These are phyloP conservation scores for Polydrusus pterygomalis DNA, from an alignment of 2,888 invertebrate genomes.

Conservation along the genomic window DNA sequence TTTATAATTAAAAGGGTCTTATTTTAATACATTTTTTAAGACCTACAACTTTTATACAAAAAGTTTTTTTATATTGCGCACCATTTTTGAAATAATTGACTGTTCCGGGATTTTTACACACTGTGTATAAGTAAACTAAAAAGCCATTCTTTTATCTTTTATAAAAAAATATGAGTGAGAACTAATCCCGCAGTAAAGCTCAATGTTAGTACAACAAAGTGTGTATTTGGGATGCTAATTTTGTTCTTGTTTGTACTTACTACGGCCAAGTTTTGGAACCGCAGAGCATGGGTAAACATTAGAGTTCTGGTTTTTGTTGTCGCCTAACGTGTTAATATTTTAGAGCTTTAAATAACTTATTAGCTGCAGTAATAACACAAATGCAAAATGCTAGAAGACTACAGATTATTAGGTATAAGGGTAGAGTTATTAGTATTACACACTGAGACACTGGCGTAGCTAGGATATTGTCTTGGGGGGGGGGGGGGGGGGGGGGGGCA, in stretches of 20 bases:
- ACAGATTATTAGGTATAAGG: too few relatives aligned
- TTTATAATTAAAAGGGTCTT: too few relatives aligned
- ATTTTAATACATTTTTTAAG: too few relatives aligned
- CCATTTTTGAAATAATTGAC: too few relatives aligned
- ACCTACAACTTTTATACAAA: too few relatives aligned
- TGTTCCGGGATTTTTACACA: too few relatives aligned
- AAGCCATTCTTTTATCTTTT: neutral
- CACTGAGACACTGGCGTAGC: too few relatives aligned
- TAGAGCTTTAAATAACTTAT: neutral
- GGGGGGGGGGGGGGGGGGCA: too few relatives aligned
- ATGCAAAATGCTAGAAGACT: neutral
- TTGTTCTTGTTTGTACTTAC: slow-evolving; percentile 19
- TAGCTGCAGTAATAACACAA: slow-evolving; percentile 2
- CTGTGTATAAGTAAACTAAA: too few relatives aligned
- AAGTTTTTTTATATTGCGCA: too few relatives aligned
- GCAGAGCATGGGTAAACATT: slow-evolving; percentile 1
- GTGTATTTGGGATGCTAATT: slow-evolving; percentile 16
- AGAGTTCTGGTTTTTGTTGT: slow-evolving; percentile 9
- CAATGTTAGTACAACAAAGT: neutral
- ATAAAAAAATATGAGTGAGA: neutral
- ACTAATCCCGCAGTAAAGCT: neutral
- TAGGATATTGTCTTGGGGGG: too few relatives aligned
- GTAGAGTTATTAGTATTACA: too few relatives aligned
- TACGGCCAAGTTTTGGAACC: slow-evolving; percentile 1
- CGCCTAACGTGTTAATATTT: slow-evolving; percentile 12